Base-by-base conservation (phyloP, 2,797 vertebrate species). In the Lithobates sylvaticus region DNA sequence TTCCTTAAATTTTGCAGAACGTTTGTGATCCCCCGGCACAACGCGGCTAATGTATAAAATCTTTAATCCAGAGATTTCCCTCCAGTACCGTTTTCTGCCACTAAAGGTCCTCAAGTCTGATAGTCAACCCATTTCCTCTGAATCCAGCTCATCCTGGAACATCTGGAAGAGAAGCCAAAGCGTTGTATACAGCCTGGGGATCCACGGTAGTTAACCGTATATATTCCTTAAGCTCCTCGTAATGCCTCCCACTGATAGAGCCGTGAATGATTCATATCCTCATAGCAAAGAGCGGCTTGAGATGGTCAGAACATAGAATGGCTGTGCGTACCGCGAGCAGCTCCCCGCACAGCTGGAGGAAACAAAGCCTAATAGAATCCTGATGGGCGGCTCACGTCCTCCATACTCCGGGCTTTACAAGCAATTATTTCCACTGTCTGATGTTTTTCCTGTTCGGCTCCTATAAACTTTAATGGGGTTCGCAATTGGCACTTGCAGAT, bases 1-100 rank as follows among this genome's bases (percentile, higher is more conserved):
- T 83, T 91, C 84, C 85, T 70, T 42, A 10, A 88, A 88, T 91
- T 88, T 64, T 78, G 81, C 39, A 83, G 83, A 87, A 89, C 75
- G 65, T 89, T 8, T 47, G 83, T 10, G 83, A 70, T 88, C 88
- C 91, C 79, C 75, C 83, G 42, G 47, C 74, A 85, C n/a, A 39
- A 50, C 9, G 61, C 10, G 64, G n/a, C 26, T n/a, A 27, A 12
- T n/a, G 64, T 67, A 67, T 67, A 13, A 67, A 67, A 67, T 26
- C 23, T 67, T n/a, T n/a, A n/a, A n/a, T n/a, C n/a, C n/a, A n/a
- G n/a, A n/a, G n/a, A n/a, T n/a, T n/a, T n/a, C n/a, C n/a, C n/a
- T n/a, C n/a, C n/a, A n/a, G n/a, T n/a, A n/a, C n/a, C n/a, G n/a
- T n/a, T n/a, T n/a, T n/a, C n/a, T n/a, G n/a, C n/a, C n/a, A n/a